Evolutionary conservation across 2,113 vertebrate genomes (phyloP), one percentile per base, ranked within the genome.

Genomic region (Caranx melampygus): DNA sequence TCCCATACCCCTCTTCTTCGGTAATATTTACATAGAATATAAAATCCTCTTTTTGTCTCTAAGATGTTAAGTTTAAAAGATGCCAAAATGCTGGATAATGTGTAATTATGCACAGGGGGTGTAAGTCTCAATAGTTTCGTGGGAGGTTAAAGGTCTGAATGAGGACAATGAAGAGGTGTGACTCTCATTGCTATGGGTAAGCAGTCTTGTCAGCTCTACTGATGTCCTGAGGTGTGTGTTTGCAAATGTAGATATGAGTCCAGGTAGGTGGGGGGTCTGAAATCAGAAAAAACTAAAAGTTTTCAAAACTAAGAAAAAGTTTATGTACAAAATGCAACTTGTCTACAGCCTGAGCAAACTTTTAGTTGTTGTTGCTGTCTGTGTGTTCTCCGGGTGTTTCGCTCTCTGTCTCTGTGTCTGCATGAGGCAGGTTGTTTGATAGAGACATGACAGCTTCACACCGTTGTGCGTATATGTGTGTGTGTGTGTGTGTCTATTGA

Each of bases 381-480:
- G 80, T 83, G 77, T 79, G 71, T 76, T 82, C 82, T 87, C 60
- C 31, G 26, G 55, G 40, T 89, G 77, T 84, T 78, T 72, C 49
- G 18, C 83, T 85, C 54, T 68, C 61, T 47, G 66, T 79, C 81
- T 90, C 84, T 89, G 86, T 26, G 26, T 26, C 91, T 88, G 82
- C 68, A 78, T 67, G 75, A 86, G 83, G 75, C 75, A 79, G 74
- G 79, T 77, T 86, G 85, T 87, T 93, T 92, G 89, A 92, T 89
- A 88, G 82, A 92, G 92, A 91, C 88, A 90, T 92, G 92, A 87
- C 90, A 88, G 86, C 88, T 75, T 89, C 83, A 84, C 78, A 65
- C 42, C 72, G 45, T 42, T 63, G 67, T 81, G 82, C 79, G 52
- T 35, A 34, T 45, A 65, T 59, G 34, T 73, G 47, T 76, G 40